These are phyloP conservation scores for Mormyrus hasselquistii DNA, from an alignment of 2,797 vertebrate genomes.

Conservation along the genomic window DNA sequence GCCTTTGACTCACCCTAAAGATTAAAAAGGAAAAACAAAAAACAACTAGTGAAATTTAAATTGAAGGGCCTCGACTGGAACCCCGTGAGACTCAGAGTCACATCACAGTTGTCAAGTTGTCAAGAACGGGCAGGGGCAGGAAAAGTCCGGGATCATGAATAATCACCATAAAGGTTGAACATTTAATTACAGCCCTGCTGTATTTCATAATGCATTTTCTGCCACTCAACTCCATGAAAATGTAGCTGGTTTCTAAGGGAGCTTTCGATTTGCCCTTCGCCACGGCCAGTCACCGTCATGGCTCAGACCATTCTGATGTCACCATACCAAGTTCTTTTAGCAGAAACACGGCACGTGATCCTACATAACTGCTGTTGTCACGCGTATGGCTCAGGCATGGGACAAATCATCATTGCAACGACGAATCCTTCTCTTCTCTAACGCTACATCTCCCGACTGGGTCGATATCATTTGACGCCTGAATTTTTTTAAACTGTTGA, in stretches of 20 bases:
- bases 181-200: constrained; percentile 12
- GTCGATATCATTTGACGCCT: neutral
- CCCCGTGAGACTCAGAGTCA: neutral
- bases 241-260: neutral
- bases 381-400: neutral
- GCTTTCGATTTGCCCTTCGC: neutral
- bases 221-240: neutral
- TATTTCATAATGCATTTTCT: constrained; percentile 7
- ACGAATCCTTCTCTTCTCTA: neutral
- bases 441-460: neutral
- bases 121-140: neutral
- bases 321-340: neutral
- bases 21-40: neutral
- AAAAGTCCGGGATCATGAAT: neutral
- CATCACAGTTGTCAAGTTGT: neutral
- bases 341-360: neutral
- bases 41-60: neutral
- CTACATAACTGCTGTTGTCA: neutral
- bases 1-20: neutral
- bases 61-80: neutral
- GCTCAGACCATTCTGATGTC: neutral
- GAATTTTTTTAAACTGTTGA: neutral
- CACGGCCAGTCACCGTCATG: neutral
- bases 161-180: neutral
- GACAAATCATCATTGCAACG: neutral